Conservation (phyloP, 2,113 vertebrate genomes). For the Rhizomys pruinosus region DNA sequence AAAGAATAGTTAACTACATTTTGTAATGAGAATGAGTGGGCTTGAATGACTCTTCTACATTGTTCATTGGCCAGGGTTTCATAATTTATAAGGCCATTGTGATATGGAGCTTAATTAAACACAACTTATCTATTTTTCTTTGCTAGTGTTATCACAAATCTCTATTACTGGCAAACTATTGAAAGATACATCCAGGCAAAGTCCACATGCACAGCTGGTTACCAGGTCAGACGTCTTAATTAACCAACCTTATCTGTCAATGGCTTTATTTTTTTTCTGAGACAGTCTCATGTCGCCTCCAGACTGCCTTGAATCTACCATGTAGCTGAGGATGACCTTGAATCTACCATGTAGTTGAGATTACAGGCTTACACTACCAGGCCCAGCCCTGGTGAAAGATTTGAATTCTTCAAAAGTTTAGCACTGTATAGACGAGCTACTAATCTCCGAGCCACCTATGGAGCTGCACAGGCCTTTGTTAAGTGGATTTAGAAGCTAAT, state of each 20-base stretch:
- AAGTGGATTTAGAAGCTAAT: background rate
- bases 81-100: background rate
- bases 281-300: background rate
- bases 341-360: background rate
- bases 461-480: background rate
- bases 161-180: background rate
- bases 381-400: background rate
- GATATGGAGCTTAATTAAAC: conserved; percentile 15
- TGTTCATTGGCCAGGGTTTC: background rate
- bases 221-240: background rate
- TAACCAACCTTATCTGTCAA: conserved; percentile 22
- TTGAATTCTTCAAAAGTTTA: conserved; percentile 19
- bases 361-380: background rate
- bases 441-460: background rate
- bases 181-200: conserved; percentile 56
- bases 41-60: background rate
- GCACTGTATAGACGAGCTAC: background rate
- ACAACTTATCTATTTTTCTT: background rate
- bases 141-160: conserved; percentile 16
- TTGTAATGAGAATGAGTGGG: background rate
- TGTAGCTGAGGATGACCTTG: background rate
- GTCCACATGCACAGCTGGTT: conserved; percentile 31
- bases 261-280: background rate
- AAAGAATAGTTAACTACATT: background rate
- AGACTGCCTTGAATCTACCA: background rate